Conservation (phyloP, 2,888 invertebrate species). For the Hybos culiciformis region DNA sequence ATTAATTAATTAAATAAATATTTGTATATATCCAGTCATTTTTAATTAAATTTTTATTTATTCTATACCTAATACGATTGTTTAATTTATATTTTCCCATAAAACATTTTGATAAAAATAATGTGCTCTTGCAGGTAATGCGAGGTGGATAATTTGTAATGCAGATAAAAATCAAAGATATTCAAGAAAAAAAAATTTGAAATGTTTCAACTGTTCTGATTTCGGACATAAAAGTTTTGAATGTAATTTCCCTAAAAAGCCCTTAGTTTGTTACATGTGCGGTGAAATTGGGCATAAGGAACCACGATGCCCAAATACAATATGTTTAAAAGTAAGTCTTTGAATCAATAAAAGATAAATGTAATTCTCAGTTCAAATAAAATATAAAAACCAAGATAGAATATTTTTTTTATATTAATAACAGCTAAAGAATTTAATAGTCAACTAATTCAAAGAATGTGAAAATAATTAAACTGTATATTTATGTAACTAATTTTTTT, state of each 20-base stretch:
- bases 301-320: constrained; percentile 51
- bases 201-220: constrained; percentile 51
- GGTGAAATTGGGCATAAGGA: constrained; percentile 51
- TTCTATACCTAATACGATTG: too few relatives aligned
- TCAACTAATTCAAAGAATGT: background rate
- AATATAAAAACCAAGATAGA: too few relatives aligned
- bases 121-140: constrained; percentile 14
- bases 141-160: constrained; percentile 25
- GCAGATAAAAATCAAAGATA: constrained; percentile 25
- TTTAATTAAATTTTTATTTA: background rate
- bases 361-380: too few relatives aligned
- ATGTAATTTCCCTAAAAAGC: constrained; percentile 44
- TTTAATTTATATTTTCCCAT: too few relatives aligned
- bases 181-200: constrained; percentile 24
- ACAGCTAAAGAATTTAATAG: too few relatives aligned
- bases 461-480: background rate
- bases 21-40: too few relatives aligned
- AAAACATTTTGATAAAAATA: background rate
- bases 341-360: too few relatives aligned
- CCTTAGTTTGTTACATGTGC: constrained; percentile 50
- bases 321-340: constrained; percentile 56
- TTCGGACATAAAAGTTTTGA: constrained; percentile 46
- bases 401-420: background rate
- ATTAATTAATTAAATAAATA: too few relatives aligned
- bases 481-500: too few relatives aligned